phyloP scores from a whole-genome alignment of 2,797 vertebrate genomes.

The Sandelia bainsii region DNA sequence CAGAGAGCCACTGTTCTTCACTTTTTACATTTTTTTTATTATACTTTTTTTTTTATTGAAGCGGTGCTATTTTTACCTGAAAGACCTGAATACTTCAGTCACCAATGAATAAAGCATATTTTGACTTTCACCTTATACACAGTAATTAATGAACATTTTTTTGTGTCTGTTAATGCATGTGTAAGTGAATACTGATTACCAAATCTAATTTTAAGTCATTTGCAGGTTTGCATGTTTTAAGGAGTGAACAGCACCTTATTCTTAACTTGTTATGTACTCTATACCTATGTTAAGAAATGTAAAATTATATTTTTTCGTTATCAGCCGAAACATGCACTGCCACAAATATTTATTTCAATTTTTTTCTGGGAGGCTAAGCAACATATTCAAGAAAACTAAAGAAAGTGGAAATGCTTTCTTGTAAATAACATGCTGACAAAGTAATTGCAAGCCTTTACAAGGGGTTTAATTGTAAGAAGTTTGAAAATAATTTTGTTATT shows the following conservation, averaged over 20 bases:
- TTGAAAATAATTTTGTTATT: not conserved
- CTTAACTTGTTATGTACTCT: not conserved
- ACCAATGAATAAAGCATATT: not conserved
- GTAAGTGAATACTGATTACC: not conserved
- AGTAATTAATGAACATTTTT: not conserved
- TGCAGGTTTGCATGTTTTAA: not conserved
- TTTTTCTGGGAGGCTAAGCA: not conserved
- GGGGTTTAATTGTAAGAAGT: not conserved
- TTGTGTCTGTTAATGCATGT: not conserved
- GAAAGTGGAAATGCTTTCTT: not conserved
- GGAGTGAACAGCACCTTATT: not conserved
- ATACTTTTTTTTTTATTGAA: too few species aligned
- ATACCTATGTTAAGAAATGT: not conserved
- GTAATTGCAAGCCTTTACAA: not conserved
- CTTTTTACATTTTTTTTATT: too few species aligned
- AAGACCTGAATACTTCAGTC: not conserved
- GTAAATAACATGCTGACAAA: not conserved
- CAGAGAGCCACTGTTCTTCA: too few species aligned
- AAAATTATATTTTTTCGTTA: not conserved
- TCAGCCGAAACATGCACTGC: not conserved
- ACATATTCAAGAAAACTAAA: not conserved
- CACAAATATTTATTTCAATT: not conserved
- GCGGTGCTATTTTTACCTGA: not conserved
- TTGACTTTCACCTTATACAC: not conserved
- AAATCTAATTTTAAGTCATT: not conserved